A percentile compares a stretch with the other conserved stretches of the same genome.
These are phyloP conservation scores for Rhabdomys dilectus DNA, from an alignment of 2,113 vertebrate genomes.

Conservation along the genomic window DNA sequence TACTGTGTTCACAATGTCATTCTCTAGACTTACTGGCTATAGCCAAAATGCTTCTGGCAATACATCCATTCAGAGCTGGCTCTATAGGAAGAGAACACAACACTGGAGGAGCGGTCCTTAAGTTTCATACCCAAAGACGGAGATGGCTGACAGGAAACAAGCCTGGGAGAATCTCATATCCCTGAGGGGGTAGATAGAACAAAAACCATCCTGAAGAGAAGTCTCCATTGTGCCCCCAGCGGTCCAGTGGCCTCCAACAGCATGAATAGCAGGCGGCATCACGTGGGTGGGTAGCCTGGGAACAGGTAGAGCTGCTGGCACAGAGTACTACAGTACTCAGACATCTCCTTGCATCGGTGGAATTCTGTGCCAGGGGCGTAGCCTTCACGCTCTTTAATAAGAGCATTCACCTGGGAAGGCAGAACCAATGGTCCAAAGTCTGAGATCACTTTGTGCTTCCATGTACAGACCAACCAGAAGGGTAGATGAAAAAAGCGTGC, in stretches of 20 bases:
- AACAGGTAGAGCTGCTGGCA: conserved; percentile 96
- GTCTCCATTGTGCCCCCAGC: background rate
- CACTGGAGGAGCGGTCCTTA: background rate
- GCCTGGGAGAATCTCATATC: conserved; percentile 30
- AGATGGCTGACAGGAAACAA: background rate
- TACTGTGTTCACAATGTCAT: background rate
- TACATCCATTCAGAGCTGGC: background rate
- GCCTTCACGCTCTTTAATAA: conserved; percentile 96
- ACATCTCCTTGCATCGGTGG: conserved; percentile 99
- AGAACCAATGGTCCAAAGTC: background rate
- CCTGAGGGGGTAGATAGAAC: conserved; percentile 55
- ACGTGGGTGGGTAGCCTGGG: conserved; percentile 89
- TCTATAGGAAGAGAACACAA: background rate
- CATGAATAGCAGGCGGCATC: background rate
- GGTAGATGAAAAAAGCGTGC: accelerated
- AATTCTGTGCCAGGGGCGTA: conserved; percentile 95
- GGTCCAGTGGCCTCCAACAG: background rate
- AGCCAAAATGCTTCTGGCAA: background rate
- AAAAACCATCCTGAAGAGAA: conserved; percentile 23
- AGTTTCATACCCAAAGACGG: background rate
- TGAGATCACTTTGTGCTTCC: background rate
- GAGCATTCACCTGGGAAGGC: conserved; percentile 91
- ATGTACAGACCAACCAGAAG: accelerated
- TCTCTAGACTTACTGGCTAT: background rate
- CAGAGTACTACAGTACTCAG: conserved; percentile 96